Conservation (phyloP, 2,797 vertebrate species). For the Lacerta viridis region DNA sequence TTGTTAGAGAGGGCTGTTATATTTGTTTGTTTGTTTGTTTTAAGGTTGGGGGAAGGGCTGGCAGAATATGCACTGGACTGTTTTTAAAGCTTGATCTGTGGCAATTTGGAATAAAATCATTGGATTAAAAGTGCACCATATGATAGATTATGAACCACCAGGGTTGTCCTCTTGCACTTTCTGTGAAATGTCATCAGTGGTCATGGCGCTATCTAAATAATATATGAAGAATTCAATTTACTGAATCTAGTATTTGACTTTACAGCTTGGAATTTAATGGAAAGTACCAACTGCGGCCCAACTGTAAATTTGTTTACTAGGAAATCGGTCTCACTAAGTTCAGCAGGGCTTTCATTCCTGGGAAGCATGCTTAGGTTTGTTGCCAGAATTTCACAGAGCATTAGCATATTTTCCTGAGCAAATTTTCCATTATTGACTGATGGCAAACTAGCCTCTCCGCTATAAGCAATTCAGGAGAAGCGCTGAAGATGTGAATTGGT, state of each 20-base stretch:
- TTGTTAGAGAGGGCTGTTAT: not conserved
- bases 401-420: constrained; percentile 57
- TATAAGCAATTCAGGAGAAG: constrained; percentile 54
- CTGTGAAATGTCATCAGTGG: not conserved
- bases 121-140: not conserved
- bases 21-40: not conserved
- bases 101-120: too few species aligned
- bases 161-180: not conserved
- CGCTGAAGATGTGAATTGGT: constrained; percentile 35
- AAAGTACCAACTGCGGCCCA: constrained; percentile 32
- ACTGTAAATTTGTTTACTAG: not conserved
- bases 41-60: not conserved
- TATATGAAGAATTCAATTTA: not conserved
- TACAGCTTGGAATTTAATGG: constrained; percentile 32
- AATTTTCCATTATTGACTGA: constrained; percentile 52
- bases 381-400: constrained; percentile 39
- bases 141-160: not conserved
- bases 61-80: not conserved
- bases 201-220: constrained; percentile 1
- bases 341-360: not conserved
- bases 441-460: constrained; percentile 53
- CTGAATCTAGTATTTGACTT: not conserved
- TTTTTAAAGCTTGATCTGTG: not conserved
- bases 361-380: not conserved
- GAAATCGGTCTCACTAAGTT: not conserved